Evolutionary conservation across 2,113 vertebrate genomes (phyloP), one percentile per base, ranked within the genome.

Genomic region (Daubentonia madagascariensis): DNA sequence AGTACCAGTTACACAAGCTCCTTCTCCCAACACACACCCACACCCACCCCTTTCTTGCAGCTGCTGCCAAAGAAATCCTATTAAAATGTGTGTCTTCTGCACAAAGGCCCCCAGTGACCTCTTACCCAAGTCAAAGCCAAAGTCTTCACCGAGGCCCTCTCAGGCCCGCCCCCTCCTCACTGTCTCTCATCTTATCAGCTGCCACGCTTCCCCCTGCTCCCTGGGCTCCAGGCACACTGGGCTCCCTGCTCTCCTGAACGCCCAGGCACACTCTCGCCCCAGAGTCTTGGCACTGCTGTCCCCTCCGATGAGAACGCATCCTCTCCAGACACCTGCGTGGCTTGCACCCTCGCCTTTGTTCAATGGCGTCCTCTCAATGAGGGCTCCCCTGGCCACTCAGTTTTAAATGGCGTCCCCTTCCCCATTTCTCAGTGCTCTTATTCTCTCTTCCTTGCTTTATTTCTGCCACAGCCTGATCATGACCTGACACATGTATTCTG

Each of bases 311-410:
- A 37, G 81, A 68, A 59, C 0, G 3, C 18, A 14, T 28, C 14
- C 37, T 25, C 40, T 40, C 75, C 20, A 40, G 28, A 48, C 40
- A 35, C 11, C n/a, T 5, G 20, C 17, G 18, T 11, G 14, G 11
- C 37, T 45, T 25, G 6, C 40, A 32, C 10, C 67, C 35, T 57
- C 28, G 4, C 16, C 8, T 30, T 67, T 48, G n/a, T 40, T 86
- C 61, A 37, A 35, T 32, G 54, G 35, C n/a, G 0, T 7, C 68
- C 48, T 40, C 72, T n/a, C 30, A 2, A 12, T 0, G 14, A 59
- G 23, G 73, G 0, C 76, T 75, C 20, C 61, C 1, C 0, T 18
- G 6, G 63, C n/a, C 28, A 4, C 52, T 43, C 13, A 1, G 8
- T 4, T 35, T 67, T 28, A 16, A 20, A 2, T 0, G 48, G 28